phyloP scores from a whole-genome alignment of 2,113 vertebrate genomes.

The Corythaixoides concolor region DNA sequence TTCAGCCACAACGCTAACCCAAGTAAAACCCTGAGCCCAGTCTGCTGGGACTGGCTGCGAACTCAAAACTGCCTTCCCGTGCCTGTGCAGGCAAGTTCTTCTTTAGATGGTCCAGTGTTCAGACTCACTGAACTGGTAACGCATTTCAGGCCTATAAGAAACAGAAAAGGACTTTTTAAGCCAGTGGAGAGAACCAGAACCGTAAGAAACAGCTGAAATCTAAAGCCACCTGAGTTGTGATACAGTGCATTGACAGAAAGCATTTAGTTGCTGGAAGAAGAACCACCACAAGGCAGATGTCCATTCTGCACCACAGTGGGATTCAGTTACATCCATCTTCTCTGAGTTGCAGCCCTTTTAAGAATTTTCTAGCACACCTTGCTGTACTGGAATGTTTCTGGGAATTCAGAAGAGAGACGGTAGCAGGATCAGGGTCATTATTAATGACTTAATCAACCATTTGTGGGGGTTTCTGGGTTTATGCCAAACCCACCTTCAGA shows the following conservation, averaged over 20 bases:
- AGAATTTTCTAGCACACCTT: neutral
- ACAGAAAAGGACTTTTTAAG: neutral
- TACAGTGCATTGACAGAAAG: neutral
- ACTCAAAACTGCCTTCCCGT: neutral
- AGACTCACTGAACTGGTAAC: neutral
- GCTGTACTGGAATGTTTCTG: neutral
- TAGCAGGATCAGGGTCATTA: neutral
- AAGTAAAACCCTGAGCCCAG: neutral
- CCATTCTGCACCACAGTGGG: neutral
- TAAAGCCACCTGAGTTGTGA: neutral
- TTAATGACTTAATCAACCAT: neutral
- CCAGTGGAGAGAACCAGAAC: neutral
- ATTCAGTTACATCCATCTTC: neutral
- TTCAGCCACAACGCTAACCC: neutral
- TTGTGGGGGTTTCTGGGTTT: neutral
- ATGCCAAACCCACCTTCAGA: conserved; percentile 46
- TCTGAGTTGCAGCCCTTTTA: neutral
- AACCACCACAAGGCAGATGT: neutral
- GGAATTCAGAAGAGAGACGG: neutral
- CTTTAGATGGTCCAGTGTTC: neutral
- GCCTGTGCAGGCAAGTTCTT: neutral
- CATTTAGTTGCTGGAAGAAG: neutral
- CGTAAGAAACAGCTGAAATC: neutral
- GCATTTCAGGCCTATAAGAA: neutral
- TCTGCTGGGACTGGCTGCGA: neutral